Evolutionary conservation across 2,797 vertebrate genomes (phyloP).

Genomic region (Bovichtus variegatus): DNA sequence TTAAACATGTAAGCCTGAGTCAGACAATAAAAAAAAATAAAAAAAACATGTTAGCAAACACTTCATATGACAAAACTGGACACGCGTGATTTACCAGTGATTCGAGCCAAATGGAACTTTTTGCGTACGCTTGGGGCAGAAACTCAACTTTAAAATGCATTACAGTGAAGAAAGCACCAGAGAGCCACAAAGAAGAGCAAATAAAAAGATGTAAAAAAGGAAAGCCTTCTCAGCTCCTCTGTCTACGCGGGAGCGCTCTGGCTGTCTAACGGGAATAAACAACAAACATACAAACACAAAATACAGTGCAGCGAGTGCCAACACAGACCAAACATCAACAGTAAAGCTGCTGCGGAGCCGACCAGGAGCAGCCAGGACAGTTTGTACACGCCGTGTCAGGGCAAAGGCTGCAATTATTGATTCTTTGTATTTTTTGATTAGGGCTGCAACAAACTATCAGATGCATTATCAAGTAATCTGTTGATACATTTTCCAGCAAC

Average conservation of each 20-base stretch:
- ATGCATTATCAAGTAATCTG: neutral
- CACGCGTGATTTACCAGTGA: slow-evolving; percentile 2
- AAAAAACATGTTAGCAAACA: slow-evolving; percentile 7
- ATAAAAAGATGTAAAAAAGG: neutral
- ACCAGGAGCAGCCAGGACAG: slow-evolving; percentile 3
- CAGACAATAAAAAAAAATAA: slow-evolving; percentile 2
- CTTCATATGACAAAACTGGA: neutral
- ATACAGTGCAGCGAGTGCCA: slow-evolving; percentile 20
- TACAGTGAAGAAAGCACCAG: slow-evolving; percentile 19
- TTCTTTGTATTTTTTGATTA: neutral
- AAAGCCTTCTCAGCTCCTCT: slow-evolving; percentile 9
- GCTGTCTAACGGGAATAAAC: slow-evolving; percentile 48
- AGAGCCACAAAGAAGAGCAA: slow-evolving; percentile 18
- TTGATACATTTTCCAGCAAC: neutral
- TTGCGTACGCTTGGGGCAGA: slow-evolving; percentile 41
- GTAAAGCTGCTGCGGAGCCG: slow-evolving; percentile 36
- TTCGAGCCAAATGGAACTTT: slow-evolving; percentile 35
- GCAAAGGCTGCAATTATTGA: neutral
- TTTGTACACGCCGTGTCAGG: neutral
- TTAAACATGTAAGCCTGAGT: neutral
- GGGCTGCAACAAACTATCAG: neutral
- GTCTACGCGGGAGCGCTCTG: slow-evolving; percentile 32
- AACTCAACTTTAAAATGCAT: slow-evolving; percentile 33
- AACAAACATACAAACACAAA: slow-evolving; percentile 55
- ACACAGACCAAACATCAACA: slow-evolving; percentile 11